A percentile compares a stretch with the other conserved stretches of the same genome.
Evolutionary conservation across 2,113 vertebrate species (phyloP).

Genomic region (Recurvirostra avosetta): DNA sequence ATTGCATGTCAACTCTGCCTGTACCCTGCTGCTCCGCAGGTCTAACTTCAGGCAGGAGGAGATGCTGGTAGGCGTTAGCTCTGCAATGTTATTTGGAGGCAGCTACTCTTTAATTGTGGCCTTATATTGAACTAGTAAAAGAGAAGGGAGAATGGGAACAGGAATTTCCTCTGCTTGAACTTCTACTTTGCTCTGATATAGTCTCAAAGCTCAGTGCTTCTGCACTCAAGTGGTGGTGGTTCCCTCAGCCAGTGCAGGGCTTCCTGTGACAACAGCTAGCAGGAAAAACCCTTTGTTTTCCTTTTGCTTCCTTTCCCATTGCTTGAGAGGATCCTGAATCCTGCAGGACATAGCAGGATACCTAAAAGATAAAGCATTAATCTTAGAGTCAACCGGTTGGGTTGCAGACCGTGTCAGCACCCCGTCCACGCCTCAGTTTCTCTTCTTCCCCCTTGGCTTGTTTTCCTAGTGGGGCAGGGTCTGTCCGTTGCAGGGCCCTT

Average conservation of each 20-base stretch:
- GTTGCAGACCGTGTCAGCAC: neutral
- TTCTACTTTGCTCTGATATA: neutral
- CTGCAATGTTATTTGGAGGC: neutral
- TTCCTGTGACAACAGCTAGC: slow-evolving; percentile 19
- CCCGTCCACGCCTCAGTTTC: neutral
- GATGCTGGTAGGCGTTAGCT: neutral
- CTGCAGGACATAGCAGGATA: neutral
- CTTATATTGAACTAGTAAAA: neutral
- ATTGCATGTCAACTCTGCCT: neutral
- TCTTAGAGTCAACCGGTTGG: neutral
- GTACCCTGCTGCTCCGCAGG: neutral
- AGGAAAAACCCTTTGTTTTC: slow-evolving; percentile 41
- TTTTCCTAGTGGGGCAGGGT: neutral
- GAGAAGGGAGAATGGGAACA: neutral
- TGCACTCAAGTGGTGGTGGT: neutral
- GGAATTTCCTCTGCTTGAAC: slow-evolving; percentile 10
- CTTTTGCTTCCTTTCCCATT: neutral
- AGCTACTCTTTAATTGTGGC: neutral
- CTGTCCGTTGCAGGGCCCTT: neutral
- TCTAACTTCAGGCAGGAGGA: neutral
- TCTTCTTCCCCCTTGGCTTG: neutral
- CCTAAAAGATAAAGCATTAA: neutral
- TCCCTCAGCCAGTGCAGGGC: neutral
- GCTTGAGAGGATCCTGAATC: neutral
- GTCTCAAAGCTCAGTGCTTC: neutral